Base-by-base conservation (phyloP, 2,113 vertebrate species). In the Pantherophis guttatus region DNA sequence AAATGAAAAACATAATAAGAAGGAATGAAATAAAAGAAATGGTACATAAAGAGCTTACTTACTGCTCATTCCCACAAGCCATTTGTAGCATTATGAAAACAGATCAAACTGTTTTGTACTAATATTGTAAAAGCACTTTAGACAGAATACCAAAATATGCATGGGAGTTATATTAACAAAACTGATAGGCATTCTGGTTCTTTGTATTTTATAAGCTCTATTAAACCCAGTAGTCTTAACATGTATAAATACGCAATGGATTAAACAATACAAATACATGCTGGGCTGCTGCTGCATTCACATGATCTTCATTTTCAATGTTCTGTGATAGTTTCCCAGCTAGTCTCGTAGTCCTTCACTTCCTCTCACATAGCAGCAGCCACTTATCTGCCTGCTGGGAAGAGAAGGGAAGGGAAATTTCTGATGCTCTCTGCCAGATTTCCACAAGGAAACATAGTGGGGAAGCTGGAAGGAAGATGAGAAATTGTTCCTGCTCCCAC, bases 151-250 rank as follows among this genome's bases (percentile, higher is more conserved):
- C 52, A 90, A 52, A 91, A 75, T 81, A 57, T 39, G 19, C 52
- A 53, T 53, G 15, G 59, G 48, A 90, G 26, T 26, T 62, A 48
- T 87, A 48, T 53, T 95, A 48, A 91, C 91, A 88, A 91, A 0
- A 57, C 94, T 96, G 92, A 89, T 1, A 89, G 12, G 33, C 86
- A 17, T 92, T 75, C 88, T 8, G 15, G 8, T 50, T 94, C 33
- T 95, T 94, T 0, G 39, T 92, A 95, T 91, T 90, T 93, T 17
- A 33, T 89, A 86, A 53, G 44, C 92, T 87, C 53, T 88, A 70
- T 88, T n/a, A 59, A 87, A 94, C 52, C 90, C 87, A 86, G 21
- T 93, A 23, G 65, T 4, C 0, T 23, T 87, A 92, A 94, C 54
- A 88, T 70, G 7, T 33, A 17, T 33, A 75, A 75, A 2, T 75